A percentile compares a stretch with the other conserved stretches of the same genome.
These are phyloP conservation scores for Anthrax anthrax DNA, from an alignment of 2,888 invertebrate genomes.

Conservation along the genomic window DNA sequence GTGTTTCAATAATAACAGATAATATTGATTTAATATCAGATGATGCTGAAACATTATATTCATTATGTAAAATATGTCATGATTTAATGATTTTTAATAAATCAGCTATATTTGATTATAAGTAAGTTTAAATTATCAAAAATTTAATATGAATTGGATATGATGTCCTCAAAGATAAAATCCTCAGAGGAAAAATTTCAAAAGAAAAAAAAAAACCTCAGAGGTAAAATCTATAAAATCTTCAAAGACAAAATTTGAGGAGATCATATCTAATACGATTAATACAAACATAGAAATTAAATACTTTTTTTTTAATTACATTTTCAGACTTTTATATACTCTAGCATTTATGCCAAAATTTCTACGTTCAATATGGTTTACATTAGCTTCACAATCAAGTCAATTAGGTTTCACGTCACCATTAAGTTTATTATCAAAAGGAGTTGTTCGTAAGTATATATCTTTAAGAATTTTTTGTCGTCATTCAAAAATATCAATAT, in stretches of 20 bases:
- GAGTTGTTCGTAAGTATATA: conserved; percentile 31
- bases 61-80: conserved; percentile 67
- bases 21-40: conserved; percentile 28
- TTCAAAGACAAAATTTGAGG: no score
- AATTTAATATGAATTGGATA: no score
- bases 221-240: no score
- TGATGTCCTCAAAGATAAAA: no score
- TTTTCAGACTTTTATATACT: conserved; percentile 53
- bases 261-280: no score
- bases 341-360: conserved; percentile 67
- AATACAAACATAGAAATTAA: background rate
- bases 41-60: conserved; percentile 43
- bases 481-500: background rate
- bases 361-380: conserved; percentile 58
- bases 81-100: conserved; percentile 68
- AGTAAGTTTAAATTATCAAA: conserved; percentile 42
- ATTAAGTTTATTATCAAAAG: conserved; percentile 30
- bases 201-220: no score
- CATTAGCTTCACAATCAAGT: conserved; percentile 29
- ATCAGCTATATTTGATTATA: conserved; percentile 70
- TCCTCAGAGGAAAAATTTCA: no score
- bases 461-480: background rate
- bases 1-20: conserved; percentile 38
- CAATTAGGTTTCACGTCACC: conserved; percentile 33
- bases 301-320: background rate